Percentiles rank a stretch among this genome's conserved stretches.
Evolutionary conservation across 2,113 vertebrate species (phyloP).

Genomic region (Corynorhinus townsendii): DNA sequence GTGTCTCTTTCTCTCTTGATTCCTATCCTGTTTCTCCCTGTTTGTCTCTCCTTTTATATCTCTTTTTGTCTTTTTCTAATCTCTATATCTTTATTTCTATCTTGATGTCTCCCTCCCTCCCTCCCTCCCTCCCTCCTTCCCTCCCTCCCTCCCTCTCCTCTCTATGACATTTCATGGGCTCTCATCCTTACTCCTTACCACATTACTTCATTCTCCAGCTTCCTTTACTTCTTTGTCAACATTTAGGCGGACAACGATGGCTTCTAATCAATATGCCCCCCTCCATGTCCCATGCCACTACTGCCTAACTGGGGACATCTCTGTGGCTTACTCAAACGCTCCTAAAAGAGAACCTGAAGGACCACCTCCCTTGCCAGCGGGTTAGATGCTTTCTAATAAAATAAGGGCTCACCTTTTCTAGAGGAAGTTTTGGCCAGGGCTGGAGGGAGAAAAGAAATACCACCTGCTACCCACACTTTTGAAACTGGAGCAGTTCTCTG

Average conservation of each 20-base stretch:
- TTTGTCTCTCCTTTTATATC: neutral
- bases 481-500: neutral
- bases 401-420: neutral
- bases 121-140: neutral
- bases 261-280: neutral
- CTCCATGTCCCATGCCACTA: neutral
- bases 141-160: neutral
- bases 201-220: neutral
- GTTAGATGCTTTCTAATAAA: neutral
- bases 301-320: neutral
- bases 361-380: neutral
- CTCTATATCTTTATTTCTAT: neutral
- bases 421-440: neutral
- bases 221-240: neutral
- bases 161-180: neutral
- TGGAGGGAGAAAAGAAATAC: neutral
- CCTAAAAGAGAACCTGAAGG: neutral
- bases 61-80: neutral
- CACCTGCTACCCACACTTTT: neutral
- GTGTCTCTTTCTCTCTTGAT: neutral
- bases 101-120: neutral
- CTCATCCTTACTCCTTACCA: too few species aligned
- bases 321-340: neutral
- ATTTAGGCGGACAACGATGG: neutral
- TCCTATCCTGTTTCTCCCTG: slow-evolving; percentile 33